Evolutionary conservation across 2,113 vertebrate species (phyloP), one percentile per base, ranked within the genome.

Genomic region (Periophthalmus modestus): DNA sequence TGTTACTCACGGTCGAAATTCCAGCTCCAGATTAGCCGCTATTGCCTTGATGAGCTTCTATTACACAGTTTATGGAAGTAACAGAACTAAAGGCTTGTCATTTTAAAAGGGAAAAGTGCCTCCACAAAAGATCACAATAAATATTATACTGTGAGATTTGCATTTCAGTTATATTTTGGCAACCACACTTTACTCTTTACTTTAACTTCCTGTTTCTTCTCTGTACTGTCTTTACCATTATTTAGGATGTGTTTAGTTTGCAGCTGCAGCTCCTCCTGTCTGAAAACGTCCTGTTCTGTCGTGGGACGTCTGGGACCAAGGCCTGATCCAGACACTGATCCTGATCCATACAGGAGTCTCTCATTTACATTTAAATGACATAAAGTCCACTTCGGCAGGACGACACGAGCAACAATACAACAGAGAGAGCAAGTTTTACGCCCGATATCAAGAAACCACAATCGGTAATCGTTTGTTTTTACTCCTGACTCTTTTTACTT

Each of bases 291-390:
- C 1, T 50, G 58, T n/a, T n/a, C n/a, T 43, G 74, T 59, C 68
- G 28, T 66, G n/a, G 34, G 18, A 70, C 34, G 14, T 28, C 24
- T 46, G 48, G 33, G 74, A 73, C 36, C 16, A 78, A 58, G 76
- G 43, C 71, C 69, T 71, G 80, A 82, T 85, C 65, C 66, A 79
- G 73, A 73, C 79, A 94, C 87, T 96, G 89, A 82, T 80, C 70
- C 59, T 92, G 89, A 93, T 94, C 86, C 95, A 92, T 9, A 73
- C 85, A 87, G 63, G 90, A 85, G 65, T 93, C 93, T 77, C 95
- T 94, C 68, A 97, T 95, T 92, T 89, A 79, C 89, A 92, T 91
- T 90, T 92, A 89, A 90, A 92, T 91, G 79, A 85, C 85, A 83
- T 72, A 80, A 70, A 34, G 47, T 52, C 62, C 36, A 43, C 28